Percentiles rank a stretch among this genome's conserved stretches.
Evolutionary conservation across 92 coral and sea anemone species (phyloP).

Genomic region (Heliopora coerulea): DNA sequence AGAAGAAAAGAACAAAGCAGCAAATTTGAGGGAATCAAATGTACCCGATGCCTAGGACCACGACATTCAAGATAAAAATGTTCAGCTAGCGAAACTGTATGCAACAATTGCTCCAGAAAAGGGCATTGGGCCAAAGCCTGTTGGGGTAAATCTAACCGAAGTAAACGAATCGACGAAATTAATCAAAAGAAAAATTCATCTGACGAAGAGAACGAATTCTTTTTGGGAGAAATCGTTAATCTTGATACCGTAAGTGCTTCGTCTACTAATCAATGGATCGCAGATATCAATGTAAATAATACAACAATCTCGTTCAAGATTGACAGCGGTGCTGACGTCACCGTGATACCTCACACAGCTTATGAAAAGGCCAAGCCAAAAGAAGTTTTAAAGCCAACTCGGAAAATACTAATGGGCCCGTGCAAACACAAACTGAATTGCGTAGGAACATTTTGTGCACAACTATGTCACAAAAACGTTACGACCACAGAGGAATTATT

Average conservation of each 20-base stretch:
- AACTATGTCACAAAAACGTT: not conserved
- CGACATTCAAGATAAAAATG: conserved; percentile 1
- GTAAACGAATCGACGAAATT: not conserved
- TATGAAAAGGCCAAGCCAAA: conserved; percentile 46
- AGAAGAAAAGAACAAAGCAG: conserved; percentile 12
- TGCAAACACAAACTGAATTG: conserved; percentile 48
- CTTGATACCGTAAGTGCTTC: not conserved
- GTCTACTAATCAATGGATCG: conserved; percentile 21
- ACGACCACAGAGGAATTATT: conserved; percentile 9
- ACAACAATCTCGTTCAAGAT: conserved; percentile 35
- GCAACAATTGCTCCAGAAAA: conserved; percentile 11
- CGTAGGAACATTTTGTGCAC: conserved; percentile 38
- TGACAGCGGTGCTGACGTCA: conserved; percentile 55
- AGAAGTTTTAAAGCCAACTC: conserved; percentile 10
- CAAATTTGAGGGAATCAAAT: conserved; percentile 15
- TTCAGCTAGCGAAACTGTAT: not conserved
- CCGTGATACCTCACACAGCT: conserved; percentile 44
- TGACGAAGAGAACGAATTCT: not conserved
- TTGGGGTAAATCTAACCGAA: not conserved
- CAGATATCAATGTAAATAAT: conserved; percentile 3
- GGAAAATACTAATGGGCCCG: conserved; percentile 44
- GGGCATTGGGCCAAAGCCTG: conserved; percentile 28
- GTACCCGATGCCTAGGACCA: conserved; percentile 16
- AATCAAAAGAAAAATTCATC: not conserved
- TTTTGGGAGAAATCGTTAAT: not conserved